Percentiles rank a stretch among this genome's conserved stretches.
Conservation (phyloP, 2,888 invertebrate genomes). For the Tribolium freemani region DNA sequence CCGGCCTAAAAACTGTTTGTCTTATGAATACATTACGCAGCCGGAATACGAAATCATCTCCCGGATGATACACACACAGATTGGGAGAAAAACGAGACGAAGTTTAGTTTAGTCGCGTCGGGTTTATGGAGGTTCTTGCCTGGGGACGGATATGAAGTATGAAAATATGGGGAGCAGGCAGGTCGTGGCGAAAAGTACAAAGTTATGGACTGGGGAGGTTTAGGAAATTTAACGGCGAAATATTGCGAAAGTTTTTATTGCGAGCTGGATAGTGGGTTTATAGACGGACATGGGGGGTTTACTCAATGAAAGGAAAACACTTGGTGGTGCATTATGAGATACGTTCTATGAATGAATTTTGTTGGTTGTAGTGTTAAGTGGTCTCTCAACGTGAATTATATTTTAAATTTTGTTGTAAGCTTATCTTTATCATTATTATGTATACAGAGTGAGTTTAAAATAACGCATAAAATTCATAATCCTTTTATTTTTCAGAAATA, state of each 20-base stretch:
- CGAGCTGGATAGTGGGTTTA: not conserved
- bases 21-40: slow-evolving; percentile 36
- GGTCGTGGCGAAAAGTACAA: not conserved
- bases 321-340: too few relatives aligned
- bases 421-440: not conserved
- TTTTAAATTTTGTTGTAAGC: not conserved
- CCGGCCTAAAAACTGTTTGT: slow-evolving; percentile 37
- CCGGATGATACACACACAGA: slow-evolving; percentile 15
- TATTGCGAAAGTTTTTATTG: not conserved
- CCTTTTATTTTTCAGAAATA: too few relatives aligned
- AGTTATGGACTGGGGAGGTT: not conserved
- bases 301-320: not conserved
- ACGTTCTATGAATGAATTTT: too few relatives aligned
- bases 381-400: too few relatives aligned
- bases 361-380: too few relatives aligned
- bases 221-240: not conserved
- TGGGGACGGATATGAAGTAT: not conserved
- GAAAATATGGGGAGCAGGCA: not conserved
- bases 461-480: too few relatives aligned
- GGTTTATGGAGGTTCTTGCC: not conserved
- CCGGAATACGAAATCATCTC: slow-evolving; percentile 37
- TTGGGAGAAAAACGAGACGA: slow-evolving; percentile 27
- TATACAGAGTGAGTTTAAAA: too few relatives aligned
- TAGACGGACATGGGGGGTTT: not conserved
- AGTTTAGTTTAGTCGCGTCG: not conserved